phyloP scores from a whole-genome alignment of 2,888 invertebrate species.

The Leptothorax acervorum region DNA sequence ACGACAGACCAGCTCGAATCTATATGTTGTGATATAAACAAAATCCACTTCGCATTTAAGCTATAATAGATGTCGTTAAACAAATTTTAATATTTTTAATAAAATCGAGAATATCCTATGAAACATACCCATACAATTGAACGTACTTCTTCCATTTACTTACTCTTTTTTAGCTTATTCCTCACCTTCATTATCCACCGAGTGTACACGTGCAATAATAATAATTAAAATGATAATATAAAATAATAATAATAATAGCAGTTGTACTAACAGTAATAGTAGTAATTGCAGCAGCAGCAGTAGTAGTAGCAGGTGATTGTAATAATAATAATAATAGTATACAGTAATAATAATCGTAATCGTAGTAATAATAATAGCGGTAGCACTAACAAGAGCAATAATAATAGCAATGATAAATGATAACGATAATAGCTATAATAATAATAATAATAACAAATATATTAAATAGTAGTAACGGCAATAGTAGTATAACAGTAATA shows the following conservation, averaged over 20 bases:
- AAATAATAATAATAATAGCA: slow-evolving; percentile 58
- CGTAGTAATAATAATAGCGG: slow-evolving; percentile 5
- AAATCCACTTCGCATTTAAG: slow-evolving; percentile 72
- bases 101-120: slow-evolving; percentile 52
- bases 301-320: slow-evolving; percentile 28
- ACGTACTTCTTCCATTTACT: slow-evolving; percentile 56
- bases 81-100: slow-evolving; percentile 52
- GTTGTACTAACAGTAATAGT: slow-evolving; percentile 55
- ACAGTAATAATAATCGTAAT: slow-evolving; percentile 38
- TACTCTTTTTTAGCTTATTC: slow-evolving; percentile 51
- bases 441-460: slow-evolving; percentile 57
- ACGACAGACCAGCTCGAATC: slow-evolving; percentile 61
- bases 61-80: slow-evolving; percentile 65
- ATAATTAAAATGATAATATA: slow-evolving; percentile 57
- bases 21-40: slow-evolving; percentile 76
- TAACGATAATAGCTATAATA: slow-evolving; percentile 71
- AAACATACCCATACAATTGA: slow-evolving; percentile 52
- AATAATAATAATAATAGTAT: slow-evolving; percentile 8
- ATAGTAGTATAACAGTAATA: slow-evolving; percentile 42
- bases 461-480: slow-evolving; percentile 48
- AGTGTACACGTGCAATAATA: slow-evolving; percentile 79
- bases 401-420: slow-evolving; percentile 59
- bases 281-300: slow-evolving; percentile 49
- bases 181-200: slow-evolving; percentile 68
- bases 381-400: slow-evolving; percentile 49